These are phyloP conservation scores for Ceratotherium simum DNA, from an alignment of 2,113 vertebrate species.

Conservation along the genomic window DNA sequence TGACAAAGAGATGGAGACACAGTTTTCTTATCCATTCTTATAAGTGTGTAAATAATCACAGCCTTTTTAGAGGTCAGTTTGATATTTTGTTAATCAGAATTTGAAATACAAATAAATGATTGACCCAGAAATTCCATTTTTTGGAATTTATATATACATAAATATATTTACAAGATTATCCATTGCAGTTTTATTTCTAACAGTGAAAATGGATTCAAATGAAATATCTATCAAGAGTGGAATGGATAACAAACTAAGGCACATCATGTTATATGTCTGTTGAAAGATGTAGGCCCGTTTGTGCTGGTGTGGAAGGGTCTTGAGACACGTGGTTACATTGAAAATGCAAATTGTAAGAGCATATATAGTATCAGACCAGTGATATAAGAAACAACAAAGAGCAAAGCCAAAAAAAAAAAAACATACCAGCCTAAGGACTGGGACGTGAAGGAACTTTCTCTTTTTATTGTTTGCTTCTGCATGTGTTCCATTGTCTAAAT, in stretches of 20 bases:
- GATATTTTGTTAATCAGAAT: slow-evolving; percentile 34
- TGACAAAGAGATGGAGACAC: neutral
- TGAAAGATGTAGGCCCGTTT: neutral
- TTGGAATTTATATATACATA: neutral
- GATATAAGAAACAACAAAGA: neutral
- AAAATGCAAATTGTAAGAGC: neutral
- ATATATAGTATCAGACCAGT: neutral
- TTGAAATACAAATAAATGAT: slow-evolving; percentile 41
- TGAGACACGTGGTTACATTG: neutral
- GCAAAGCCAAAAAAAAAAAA: neutral
- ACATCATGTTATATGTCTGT: neutral
- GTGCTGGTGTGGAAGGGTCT: neutral
- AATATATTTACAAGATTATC: neutral
- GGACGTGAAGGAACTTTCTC: neutral
- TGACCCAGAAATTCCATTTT: neutral
- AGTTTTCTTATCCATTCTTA: neutral
- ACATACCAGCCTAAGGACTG: neutral
- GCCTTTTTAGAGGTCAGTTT: neutral
- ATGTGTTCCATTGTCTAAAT: neutral
- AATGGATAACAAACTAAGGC: neutral
- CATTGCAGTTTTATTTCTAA: slow-evolving; percentile 33
- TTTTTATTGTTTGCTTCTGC: neutral
- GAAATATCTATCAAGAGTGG: neutral
- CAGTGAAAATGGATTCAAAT: neutral
- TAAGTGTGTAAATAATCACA: neutral